Percentiles rank a stretch among this genome's conserved stretches.
Conservation (phyloP, 2,113 vertebrate genomes). For the Oophaga pumilio region DNA sequence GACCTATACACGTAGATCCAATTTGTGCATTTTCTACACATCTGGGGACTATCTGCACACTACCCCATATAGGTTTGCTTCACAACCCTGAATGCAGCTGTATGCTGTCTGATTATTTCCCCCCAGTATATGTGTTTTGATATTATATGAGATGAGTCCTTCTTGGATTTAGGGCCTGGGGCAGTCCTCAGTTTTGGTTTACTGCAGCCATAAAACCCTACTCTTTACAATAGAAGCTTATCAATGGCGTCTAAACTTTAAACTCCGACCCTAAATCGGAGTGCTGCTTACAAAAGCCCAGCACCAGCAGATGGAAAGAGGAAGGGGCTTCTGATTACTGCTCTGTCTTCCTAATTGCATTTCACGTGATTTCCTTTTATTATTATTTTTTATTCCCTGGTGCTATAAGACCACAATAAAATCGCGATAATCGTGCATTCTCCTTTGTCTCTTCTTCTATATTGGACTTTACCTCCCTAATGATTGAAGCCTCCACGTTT, state of each 20-base stretch:
- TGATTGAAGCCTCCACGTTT: background rate
- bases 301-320: background rate
- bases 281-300: background rate
- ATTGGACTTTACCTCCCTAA: background rate
- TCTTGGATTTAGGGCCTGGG: background rate
- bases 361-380: slow-evolving; percentile 14
- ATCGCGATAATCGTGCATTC: background rate
- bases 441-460: background rate
- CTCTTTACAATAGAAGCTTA: slow-evolving; percentile 55
- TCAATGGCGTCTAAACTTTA: slow-evolving; percentile 37
- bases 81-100: too few relatives aligned
- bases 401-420: slow-evolving; percentile 26
- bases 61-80: too few relatives aligned
- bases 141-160: background rate
- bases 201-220: slow-evolving; percentile 54
- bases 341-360: slow-evolving; percentile 39
- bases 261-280: slow-evolving; percentile 22
- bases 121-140: background rate
- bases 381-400: slow-evolving; percentile 8
- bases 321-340: slow-evolving; percentile 21
- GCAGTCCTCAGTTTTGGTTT: slow-evolving; percentile 53
- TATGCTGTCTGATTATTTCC: too few relatives aligned
- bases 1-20: background rate
- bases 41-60: too few relatives aligned
- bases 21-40: background rate